Evolutionary conservation across 1,140 invertebrate species (phyloP).

Genomic region (Drusus annulatus): DNA sequence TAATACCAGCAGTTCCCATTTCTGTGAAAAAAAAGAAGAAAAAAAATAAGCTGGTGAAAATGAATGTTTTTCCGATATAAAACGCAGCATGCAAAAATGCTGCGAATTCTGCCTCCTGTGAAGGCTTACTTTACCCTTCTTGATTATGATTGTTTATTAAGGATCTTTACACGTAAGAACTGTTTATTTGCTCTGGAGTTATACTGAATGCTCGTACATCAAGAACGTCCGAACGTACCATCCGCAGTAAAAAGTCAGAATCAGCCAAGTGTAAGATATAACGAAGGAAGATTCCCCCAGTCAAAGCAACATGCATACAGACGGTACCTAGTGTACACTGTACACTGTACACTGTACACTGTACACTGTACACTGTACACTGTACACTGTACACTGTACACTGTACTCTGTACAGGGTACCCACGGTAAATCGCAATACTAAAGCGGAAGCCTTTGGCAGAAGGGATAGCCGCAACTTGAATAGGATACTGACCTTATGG

Average conservation of each 20-base stretch:
- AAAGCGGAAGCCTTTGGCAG: conserved; percentile 15
- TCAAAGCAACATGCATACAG: neutral
- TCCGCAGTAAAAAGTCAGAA: conserved; percentile 4
- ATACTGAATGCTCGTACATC: no score
- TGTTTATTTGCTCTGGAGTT: no score
- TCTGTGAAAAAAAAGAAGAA: conserved; percentile 76
- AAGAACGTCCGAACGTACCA: neutral
- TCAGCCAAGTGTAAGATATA: conserved; percentile 27
- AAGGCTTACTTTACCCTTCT: no score
- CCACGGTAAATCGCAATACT: conserved; percentile 4
- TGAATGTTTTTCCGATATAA: no score
- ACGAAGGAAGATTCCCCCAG: neutral
- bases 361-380: no score
- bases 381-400: no score
- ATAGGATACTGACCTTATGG: conserved; percentile 5
- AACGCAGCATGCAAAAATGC: no score
- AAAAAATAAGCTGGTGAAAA: neutral
- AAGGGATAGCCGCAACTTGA: neutral
- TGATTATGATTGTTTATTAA: no score
- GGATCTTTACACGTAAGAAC: no score
- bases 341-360: no score
- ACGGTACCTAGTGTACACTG: neutral
- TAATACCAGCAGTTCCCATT: conserved; percentile 86
- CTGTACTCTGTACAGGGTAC: no score
- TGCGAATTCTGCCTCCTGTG: no score